Base-by-base conservation (phyloP, 2,888 invertebrate species). In the Stegophylla sp. region DNA sequence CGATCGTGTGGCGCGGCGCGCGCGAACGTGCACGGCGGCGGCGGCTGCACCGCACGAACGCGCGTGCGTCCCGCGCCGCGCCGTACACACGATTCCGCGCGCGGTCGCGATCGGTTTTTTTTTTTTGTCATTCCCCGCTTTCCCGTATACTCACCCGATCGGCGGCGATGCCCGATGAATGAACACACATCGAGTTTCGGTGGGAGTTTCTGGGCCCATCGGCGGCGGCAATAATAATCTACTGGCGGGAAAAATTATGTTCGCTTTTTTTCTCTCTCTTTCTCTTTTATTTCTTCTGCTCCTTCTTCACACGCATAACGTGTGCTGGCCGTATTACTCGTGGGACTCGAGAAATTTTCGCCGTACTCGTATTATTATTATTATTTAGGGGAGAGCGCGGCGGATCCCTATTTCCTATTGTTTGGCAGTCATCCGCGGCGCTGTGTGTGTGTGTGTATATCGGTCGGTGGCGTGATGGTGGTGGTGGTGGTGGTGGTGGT, bases 221-320 rank as follows among this genome's bases (percentile, higher is more conserved):
- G 61, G 34, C 64, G n/a, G 17, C 48, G 63, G 56, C 26, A 12
- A 10, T 20, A 43, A 56, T 59, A 67, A 67, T 77, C 67, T 56
- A 67, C 67, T 67, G 77, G 45, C 67, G 67, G 67, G 66, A 74
- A 63, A 63, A 56, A n/a, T 56, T 23, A 26, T 72, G 56, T 72
- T 17, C 17, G 17, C 48, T 74, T 48, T 73, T 15, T 26, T 28
- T 59, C 0, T 56, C 1, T 73, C 43, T 72, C 43, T 45, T 61
- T 23, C 23, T 61, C 28, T 28, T 59, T 12, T 20, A 7, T 45
- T 23, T 73, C 26, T 43, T 23, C 59, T 13, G n/a, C n/a, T 69
- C 26, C 72, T 73, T 72, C 56, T 23, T 72, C 48, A 17, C 56
- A 41, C 56, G 43, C 72, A 43, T 43, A 12, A 17, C 48, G n/a